A percentile compares a stretch with the other conserved stretches of the same genome.
These are phyloP conservation scores for Holacanthella duospinosa DNA, from an alignment of 2,888 invertebrate species.

Conservation along the genomic window DNA sequence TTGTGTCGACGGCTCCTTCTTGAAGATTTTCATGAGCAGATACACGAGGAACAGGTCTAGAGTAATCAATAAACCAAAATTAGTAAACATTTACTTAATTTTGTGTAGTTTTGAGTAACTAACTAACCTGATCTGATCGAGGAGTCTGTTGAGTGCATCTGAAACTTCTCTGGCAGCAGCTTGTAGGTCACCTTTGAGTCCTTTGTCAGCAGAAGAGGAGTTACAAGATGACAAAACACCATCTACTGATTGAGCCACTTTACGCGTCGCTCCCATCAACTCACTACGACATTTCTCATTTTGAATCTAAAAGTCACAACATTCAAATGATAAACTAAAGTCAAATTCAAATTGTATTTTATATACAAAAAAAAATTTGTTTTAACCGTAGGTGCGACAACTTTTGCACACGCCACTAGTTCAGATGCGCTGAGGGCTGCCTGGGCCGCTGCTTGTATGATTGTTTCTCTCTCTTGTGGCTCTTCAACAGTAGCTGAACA, in stretches of 20 bases:
- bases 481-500: conserved; percentile 79
- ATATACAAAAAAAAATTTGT: conserved; percentile 42
- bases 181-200: conserved; percentile 61
- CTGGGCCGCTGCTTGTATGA: conserved; percentile 91
- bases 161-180: conserved; percentile 80
- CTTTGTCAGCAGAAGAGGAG: conserved; percentile 57
- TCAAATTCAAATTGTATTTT: too few species aligned
- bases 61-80: background rate
- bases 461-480: conserved; percentile 68
- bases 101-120: conserved; percentile 12
- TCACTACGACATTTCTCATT: conserved; percentile 56
- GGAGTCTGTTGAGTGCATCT: conserved; percentile 72
- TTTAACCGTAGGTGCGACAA: conserved; percentile 72
- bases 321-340: too few species aligned
- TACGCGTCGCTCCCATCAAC: conserved; percentile 78
- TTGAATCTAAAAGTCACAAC: conserved; percentile 29
- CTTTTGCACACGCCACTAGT: conserved; percentile 91
- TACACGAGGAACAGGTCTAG: conserved; percentile 28
- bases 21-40: conserved; percentile 55
- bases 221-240: conserved; percentile 72
- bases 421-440: conserved; percentile 96
- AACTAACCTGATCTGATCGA: conserved; percentile 71
- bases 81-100: background rate
- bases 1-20: conserved; percentile 78
- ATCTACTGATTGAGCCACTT: conserved; percentile 86